phyloP scores from a whole-genome alignment of 2,888 invertebrate species.

The Eulithis testata region DNA sequence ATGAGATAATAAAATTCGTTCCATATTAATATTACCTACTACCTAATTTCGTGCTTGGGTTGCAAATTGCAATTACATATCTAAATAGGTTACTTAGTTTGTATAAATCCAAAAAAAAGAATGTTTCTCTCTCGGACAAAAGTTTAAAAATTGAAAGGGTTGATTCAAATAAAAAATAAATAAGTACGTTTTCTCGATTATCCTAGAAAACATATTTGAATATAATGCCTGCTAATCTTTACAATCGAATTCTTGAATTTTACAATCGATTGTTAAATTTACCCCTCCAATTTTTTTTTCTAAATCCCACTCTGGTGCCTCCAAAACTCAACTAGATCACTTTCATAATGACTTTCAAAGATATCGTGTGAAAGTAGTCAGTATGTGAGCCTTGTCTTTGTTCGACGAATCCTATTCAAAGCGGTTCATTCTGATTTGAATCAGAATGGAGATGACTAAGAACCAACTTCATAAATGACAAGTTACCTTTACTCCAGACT shows the following conservation, averaged over 20 bases:
- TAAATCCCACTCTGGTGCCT: constrained; percentile 21
- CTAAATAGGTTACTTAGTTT: neutral
- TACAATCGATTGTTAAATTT: neutral
- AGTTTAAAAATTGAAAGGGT: too few species aligned
- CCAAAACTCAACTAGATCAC: constrained; percentile 33
- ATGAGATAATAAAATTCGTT: constrained; percentile 22
- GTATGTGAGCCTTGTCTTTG: constrained; percentile 41
- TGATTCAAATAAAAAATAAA: too few species aligned
- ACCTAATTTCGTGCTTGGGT: neutral
- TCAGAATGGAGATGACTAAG: constrained; percentile 28
- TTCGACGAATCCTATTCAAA: constrained; percentile 35
- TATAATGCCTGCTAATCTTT: too few species aligned
- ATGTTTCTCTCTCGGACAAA: too few species aligned
- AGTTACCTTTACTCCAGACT: too few species aligned
- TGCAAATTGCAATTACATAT: neutral
- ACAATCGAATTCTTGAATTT: too few species aligned
- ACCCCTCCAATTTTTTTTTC: constrained; percentile 1
- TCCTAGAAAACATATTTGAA: too few species aligned
- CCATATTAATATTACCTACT: neutral
- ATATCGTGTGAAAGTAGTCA: constrained; percentile 57
- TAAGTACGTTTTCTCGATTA: too few species aligned
- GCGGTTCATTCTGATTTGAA: constrained; percentile 28
- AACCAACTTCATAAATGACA: too few species aligned
- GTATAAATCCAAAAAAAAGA: too few species aligned
- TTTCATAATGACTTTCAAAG: constrained; percentile 44